A percentile compares a stretch with the other conserved stretches of the same genome.
These are phyloP conservation scores for Liposcelis brunnea DNA, from an alignment of 2,888 invertebrate species.

Conservation along the genomic window DNA sequence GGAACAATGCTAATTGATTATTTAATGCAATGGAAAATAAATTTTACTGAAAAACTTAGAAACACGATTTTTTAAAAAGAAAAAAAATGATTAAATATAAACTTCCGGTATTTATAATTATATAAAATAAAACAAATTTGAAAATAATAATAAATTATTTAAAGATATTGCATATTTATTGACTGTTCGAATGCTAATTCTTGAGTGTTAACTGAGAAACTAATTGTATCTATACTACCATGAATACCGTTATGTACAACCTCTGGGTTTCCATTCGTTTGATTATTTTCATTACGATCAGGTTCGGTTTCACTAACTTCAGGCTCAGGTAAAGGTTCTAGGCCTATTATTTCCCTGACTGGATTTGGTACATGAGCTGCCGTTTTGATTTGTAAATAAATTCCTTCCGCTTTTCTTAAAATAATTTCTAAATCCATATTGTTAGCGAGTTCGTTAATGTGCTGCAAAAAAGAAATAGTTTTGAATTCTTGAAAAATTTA, in stretches of 20 bases:
- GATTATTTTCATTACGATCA: background rate
- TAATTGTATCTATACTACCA: background rate
- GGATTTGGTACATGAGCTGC: constrained; percentile 5
- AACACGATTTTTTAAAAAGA: no score
- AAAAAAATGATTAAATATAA: no score
- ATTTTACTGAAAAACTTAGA: no score
- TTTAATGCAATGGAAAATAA: no score
- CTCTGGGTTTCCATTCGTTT: background rate
- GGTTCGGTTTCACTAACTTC: background rate
- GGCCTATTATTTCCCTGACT: background rate
- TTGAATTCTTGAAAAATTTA: constrained; percentile 13
- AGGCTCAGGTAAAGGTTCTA: background rate
- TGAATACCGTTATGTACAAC: background rate
- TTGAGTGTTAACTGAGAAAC: background rate
- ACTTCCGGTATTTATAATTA: no score
- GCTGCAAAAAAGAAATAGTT: constrained; percentile 41
- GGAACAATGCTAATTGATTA: no score
- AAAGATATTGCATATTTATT: background rate
- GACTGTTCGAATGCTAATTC: constrained; percentile 1
- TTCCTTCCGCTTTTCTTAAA: constrained; percentile 76
- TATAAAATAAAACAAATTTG: background rate
- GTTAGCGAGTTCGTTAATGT: constrained; percentile 86
- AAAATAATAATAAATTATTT: background rate
- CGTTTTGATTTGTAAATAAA: constrained; percentile 59
- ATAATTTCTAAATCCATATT: constrained; percentile 68